Percentiles rank a stretch among this genome's conserved stretches.
Conservation (phyloP, 92 coral and sea anemone species). For the Bergia puertoricense region DNA sequence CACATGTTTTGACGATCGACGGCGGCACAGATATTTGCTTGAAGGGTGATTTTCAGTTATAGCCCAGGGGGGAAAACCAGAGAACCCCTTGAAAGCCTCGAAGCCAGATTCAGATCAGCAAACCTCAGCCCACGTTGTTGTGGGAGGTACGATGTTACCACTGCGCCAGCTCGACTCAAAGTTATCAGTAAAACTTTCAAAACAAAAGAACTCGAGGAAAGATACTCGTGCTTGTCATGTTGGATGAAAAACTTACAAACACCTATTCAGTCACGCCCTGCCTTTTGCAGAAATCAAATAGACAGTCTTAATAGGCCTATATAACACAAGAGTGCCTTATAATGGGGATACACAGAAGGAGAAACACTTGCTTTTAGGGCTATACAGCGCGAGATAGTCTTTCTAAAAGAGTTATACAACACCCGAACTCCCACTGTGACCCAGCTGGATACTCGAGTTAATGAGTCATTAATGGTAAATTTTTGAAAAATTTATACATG, state of each 20-base stretch:
- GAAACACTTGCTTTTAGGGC: not conserved
- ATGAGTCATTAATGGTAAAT: not conserved
- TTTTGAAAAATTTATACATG: not conserved
- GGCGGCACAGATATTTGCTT: not conserved
- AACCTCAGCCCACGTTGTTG: not conserved
- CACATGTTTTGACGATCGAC: not conserved
- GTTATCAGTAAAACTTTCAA: too few species aligned
- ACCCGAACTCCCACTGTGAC: not conserved
- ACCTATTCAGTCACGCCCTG: not conserved
- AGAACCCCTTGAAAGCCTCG: not conserved
- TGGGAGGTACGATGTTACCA: not conserved
- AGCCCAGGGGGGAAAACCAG: too few species aligned
- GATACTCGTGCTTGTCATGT: not conserved
- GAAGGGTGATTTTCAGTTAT: not conserved
- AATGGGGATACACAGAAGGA: not conserved
- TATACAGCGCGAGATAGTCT: not conserved
- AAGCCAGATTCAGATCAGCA: not conserved
- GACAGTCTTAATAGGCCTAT: not conserved
- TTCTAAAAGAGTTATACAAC: not conserved
- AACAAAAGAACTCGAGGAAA: not conserved
- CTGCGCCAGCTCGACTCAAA: not conserved
- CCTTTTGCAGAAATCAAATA: not conserved
- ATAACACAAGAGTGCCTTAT: not conserved
- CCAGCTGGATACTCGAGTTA: not conserved
- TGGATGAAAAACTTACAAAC: not conserved